A percentile compares a stretch with the other conserved stretches of the same genome.
Conservation (phyloP, 2,797 vertebrate genomes). For the Gobio occitaniae region DNA sequence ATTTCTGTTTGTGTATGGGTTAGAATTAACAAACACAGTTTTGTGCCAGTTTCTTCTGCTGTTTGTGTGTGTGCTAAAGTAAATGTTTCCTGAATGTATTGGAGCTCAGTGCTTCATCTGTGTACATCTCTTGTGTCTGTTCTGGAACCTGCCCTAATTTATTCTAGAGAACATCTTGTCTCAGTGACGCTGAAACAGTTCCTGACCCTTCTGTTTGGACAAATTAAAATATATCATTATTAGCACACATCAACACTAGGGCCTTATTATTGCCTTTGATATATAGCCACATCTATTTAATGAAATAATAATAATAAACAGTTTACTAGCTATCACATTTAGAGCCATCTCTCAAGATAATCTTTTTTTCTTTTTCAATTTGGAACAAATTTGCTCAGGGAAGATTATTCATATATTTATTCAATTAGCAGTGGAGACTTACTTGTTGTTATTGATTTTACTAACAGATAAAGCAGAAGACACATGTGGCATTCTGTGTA, state of each 20-base stretch:
- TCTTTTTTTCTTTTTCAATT: conserved; percentile 72
- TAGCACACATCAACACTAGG: conserved; percentile 46
- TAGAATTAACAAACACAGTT: conserved; percentile 44
- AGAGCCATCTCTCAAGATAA: conserved; percentile 71
- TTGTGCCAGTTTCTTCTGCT: conserved; percentile 10
- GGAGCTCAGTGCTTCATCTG: background rate
- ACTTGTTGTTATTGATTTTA: conserved; percentile 72
- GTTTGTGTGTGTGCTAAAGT: conserved; percentile 26
- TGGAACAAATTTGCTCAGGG: conserved; percentile 79
- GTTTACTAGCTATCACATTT: conserved; percentile 71
- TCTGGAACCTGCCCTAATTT: conserved; percentile 40
- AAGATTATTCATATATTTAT: conserved; percentile 77
- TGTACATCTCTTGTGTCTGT: conserved; percentile 19
- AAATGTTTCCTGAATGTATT: conserved; percentile 9
- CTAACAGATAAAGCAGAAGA: conserved; percentile 70
- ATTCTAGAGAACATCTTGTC: conserved; percentile 44
- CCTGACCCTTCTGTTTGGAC: background rate
- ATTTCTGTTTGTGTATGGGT: background rate
- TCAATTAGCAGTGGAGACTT: conserved; percentile 66
- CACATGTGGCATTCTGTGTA: conserved; percentile 49
- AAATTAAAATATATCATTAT: conserved; percentile 50
- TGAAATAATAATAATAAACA: conserved; percentile 68
- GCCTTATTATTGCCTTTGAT: conserved; percentile 61
- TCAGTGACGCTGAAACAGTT: conserved; percentile 28
- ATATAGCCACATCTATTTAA: conserved; percentile 71